These are phyloP conservation scores for Drosophila seguyi DNA, from an alignment of 1,140 invertebrate species.

Conservation along the genomic window DNA sequence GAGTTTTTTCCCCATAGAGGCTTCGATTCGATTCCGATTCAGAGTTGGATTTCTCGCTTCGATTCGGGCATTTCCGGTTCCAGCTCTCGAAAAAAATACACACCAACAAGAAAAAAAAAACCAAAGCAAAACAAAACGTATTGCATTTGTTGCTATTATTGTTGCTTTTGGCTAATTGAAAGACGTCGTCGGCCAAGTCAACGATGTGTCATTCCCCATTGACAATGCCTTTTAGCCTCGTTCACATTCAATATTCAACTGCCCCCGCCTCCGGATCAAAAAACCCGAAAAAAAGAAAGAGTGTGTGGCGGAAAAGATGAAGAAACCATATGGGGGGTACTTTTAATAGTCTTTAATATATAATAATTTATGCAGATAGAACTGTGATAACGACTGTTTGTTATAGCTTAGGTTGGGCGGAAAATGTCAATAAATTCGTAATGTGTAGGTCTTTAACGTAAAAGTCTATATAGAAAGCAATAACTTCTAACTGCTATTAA, in stretches of 20 bases:
- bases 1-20: conserved; percentile 39
- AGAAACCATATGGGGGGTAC: not conserved
- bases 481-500: no score
- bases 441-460: no score
- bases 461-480: no score
- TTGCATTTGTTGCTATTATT: conserved; percentile 60
- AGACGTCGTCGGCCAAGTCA: conserved; percentile 31
- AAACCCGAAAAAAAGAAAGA: not conserved
- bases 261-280: conserved; percentile 3
- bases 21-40: conserved; percentile 35
- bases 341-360: not conserved
- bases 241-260: conserved; percentile 40
- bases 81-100: conserved; percentile 21
- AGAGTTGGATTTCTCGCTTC: conserved; percentile 50
- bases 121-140: conserved; percentile 19
- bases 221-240: conserved; percentile 50
- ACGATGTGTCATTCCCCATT: conserved; percentile 74
- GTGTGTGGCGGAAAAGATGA: not conserved
- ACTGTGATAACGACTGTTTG: no score
- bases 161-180: conserved; percentile 64
- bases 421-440: not conserved
- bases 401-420: not conserved
- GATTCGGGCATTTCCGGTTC: conserved; percentile 71
- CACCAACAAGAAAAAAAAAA: not conserved
- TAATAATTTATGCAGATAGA: not conserved